Evolutionary conservation across 2,113 vertebrate genomes (phyloP).

Genomic region (Perccottus glenii): DNA sequence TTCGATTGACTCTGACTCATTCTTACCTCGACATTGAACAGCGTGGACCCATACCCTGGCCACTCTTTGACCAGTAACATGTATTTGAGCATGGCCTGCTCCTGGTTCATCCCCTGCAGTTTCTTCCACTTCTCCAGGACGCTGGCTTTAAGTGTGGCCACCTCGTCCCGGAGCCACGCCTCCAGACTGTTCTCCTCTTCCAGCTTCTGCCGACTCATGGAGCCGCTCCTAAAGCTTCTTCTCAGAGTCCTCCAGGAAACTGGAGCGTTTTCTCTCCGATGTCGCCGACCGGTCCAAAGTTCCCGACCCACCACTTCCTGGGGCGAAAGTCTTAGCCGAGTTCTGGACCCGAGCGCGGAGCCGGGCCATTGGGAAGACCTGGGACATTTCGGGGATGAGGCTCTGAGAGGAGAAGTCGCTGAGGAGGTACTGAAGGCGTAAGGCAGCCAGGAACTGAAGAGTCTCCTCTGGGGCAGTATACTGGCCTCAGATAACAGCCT

Average conservation of each 20-base stretch:
- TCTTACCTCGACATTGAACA: constrained; percentile 95
- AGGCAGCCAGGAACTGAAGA: constrained; percentile 91
- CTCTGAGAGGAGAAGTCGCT: constrained; percentile 82
- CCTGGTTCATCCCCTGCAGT: constrained; percentile 90
- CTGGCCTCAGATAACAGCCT: constrained; percentile 92
- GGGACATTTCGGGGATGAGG: constrained; percentile 81
- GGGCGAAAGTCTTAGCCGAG: constrained; percentile 83
- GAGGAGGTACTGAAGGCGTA: constrained; percentile 91
- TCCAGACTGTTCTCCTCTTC: constrained; percentile 90
- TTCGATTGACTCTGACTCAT: neutral
- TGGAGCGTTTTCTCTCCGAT: constrained; percentile 87
- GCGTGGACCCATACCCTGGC: constrained; percentile 94
- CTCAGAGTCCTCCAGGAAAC: constrained; percentile 93
- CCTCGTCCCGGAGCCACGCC: constrained; percentile 92
- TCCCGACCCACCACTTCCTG: constrained; percentile 50
- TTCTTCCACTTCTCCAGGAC: constrained; percentile 95
- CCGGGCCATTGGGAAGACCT: constrained; percentile 88
- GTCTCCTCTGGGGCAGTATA: constrained; percentile 95
- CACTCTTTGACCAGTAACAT: constrained; percentile 94
- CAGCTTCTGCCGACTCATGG: constrained; percentile 81
- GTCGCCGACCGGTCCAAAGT: constrained; percentile 53
- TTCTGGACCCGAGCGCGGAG: constrained; percentile 90
- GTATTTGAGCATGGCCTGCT: constrained; percentile 93
- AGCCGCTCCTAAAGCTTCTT: constrained; percentile 89
- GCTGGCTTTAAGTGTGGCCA: constrained; percentile 81